Percentiles rank a stretch among this genome's conserved stretches.
Evolutionary conservation across 1,140 invertebrate genomes (phyloP).

Genomic region (Camponotus pennsylvanicus): DNA sequence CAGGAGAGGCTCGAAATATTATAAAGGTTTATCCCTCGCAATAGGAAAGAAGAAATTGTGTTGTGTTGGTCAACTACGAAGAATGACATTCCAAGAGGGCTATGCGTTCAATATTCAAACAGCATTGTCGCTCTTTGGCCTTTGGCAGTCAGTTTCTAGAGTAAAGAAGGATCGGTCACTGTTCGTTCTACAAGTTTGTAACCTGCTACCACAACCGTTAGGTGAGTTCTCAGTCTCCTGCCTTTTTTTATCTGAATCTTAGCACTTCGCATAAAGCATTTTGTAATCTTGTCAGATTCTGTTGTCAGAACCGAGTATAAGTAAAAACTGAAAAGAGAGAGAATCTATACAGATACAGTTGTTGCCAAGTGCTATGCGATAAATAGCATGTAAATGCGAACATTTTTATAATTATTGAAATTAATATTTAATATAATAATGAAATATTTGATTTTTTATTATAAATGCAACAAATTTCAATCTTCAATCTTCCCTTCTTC

Average conservation of each 20-base stretch:
- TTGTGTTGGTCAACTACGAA: slow-evolving; percentile 36
- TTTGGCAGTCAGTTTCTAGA: slow-evolving; percentile 21
- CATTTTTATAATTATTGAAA: neutral
- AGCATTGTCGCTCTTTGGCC: slow-evolving; percentile 20
- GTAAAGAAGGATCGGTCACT: neutral
- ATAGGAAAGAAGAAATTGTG: slow-evolving; percentile 22
- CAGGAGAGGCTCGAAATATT: neutral
- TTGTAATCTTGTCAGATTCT: neutral
- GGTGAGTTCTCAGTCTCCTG: slow-evolving; percentile 28
- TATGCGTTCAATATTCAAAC: slow-evolving; percentile 54
- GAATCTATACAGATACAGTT: neutral
- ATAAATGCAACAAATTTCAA: neutral
- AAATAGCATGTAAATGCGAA: neutral
- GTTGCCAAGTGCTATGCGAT: neutral
- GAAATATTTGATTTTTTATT: slow-evolving; percentile 14
- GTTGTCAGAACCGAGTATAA: neutral
- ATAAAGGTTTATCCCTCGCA: neutral
- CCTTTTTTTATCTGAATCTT: neutral
- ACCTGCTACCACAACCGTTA: slow-evolving; percentile 45
- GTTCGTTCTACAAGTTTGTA: slow-evolving; percentile 32
- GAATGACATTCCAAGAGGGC: slow-evolving; percentile 6
- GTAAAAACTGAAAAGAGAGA: neutral
- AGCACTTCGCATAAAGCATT: neutral
- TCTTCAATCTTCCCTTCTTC: too few species aligned
- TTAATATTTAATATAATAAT: neutral